These are phyloP conservation scores for Mimumesa dahlbomi DNA, from an alignment of 2,888 invertebrate genomes.

Conservation along the genomic window DNA sequence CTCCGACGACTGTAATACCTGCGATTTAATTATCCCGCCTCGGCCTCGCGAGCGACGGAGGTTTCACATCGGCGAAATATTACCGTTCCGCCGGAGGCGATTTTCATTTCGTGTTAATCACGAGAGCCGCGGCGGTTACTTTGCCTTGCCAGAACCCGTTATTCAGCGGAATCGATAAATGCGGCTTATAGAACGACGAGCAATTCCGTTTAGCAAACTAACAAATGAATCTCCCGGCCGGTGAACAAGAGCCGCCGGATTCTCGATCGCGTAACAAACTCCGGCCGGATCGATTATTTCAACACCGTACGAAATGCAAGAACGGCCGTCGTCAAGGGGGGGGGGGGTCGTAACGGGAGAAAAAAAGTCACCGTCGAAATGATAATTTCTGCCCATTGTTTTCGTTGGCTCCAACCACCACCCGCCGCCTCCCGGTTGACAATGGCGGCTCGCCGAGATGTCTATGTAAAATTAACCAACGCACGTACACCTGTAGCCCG, in stretches of 20 bases:
- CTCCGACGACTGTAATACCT: conserved; percentile 5
- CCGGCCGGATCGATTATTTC: no score
- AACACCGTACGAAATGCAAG: background rate
- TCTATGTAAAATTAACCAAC: no score
- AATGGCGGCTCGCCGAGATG: background rate
- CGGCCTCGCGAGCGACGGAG: conserved; percentile 7
- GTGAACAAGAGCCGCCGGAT: background rate
- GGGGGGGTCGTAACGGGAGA: no score
- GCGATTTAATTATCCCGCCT: conserved; percentile 40
- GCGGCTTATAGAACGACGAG: conserved; percentile 41
- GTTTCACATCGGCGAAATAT: conserved; percentile 38
- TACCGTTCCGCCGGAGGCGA: conserved; percentile 35
- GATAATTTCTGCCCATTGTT: background rate
- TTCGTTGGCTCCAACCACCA: background rate
- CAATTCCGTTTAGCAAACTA: conserved; percentile 51
- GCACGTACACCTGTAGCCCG: background rate
- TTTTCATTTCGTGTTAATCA: conserved; percentile 57
- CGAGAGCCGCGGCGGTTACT: conserved; percentile 23
- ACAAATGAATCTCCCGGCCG: conserved; percentile 24
- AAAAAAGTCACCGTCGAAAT: no score
- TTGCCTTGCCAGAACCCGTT: conserved; percentile 50
- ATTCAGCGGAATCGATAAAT: conserved; percentile 43
- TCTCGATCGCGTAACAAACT: no score
- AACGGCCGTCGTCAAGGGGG: no score
- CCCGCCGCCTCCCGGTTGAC: no score